Evolutionary conservation across 2,888 invertebrate species (phyloP), one percentile per base, ranked within the genome.

Genomic region (Brenthis ino): DNA sequence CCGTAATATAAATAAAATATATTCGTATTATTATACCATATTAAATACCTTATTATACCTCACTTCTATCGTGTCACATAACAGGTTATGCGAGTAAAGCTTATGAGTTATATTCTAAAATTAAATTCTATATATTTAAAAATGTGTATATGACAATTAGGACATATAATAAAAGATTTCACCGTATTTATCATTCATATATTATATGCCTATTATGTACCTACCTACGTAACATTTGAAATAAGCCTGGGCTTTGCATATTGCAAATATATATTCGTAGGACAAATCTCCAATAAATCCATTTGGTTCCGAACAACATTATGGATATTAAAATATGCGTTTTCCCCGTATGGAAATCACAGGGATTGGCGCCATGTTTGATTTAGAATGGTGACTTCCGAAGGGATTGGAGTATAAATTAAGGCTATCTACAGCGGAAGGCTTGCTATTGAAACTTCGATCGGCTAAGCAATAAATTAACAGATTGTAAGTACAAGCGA

Each of bases 381-480:
- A 91, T 91, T 92, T 91, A 90, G 88, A 86, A 88, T 85, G 84
- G 86, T 83, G 83, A 89, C 88, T 90, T 90, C 89, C 90, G 86
- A 81, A 79, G 79, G 79, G 82, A 85, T 80, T 77, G 80, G 77
- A 82, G 80, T 80, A 82, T 78, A 85, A 87, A 86, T 87, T 85
- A 87, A 85, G 83, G 82, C 82, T 85, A 85, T 85, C 79, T 78
- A 75, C 72, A 78, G 81, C 80, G 81, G 83, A 82, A 85, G 82
- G 83, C 79, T 78, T 78, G 80, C 81, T 80, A 80, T 82, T 82
- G 82, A 82, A 80, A 80, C 77, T 83, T 76, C 78, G 66, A 68
- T 71, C 57, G 84, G 84, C 82, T 84, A 84, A 82, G 82, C 82
- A 78, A 88, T 88, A 86, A 85, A 86, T 86, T 85, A 50, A 61